Percentiles rank a stretch among this genome's conserved stretches.
These are phyloP conservation scores for Craterocephalus amniculus DNA, from an alignment of 2,797 vertebrate species.

Conservation along the genomic window DNA sequence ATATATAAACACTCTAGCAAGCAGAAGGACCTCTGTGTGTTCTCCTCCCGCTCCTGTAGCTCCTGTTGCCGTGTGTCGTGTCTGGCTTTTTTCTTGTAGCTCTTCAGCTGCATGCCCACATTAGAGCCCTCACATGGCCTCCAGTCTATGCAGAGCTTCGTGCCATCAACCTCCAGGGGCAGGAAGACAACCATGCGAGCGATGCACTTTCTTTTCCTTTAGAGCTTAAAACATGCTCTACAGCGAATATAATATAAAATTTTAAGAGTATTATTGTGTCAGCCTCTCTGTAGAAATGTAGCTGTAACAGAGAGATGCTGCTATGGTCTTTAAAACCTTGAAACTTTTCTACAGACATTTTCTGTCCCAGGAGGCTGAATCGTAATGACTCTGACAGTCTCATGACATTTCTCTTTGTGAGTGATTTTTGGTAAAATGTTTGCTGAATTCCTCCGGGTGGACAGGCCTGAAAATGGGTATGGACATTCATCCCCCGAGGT, in stretches of 20 bases:
- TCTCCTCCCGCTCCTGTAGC: constrained; percentile 38
- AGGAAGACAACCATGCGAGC: constrained; percentile 62
- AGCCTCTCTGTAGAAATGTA: constrained; percentile 9
- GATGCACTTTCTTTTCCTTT: constrained; percentile 62
- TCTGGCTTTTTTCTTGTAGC: constrained; percentile 41
- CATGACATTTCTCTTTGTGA: constrained; percentile 1
- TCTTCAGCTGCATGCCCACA: constrained; percentile 63
- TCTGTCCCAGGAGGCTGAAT: constrained; percentile 12
- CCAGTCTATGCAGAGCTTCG: constrained; percentile 58
- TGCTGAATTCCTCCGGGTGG: constrained; percentile 2
- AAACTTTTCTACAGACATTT: constrained; percentile 11
- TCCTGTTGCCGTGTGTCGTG: constrained; percentile 34
- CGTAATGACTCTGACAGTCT: constrained; percentile 15
- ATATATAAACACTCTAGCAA: constrained; percentile 3
- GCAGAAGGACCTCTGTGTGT: constrained; percentile 35
- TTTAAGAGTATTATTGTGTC: constrained; percentile 26
- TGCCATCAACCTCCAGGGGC: constrained; percentile 64
- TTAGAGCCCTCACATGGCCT: constrained; percentile 58
- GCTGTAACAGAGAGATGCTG: constrained; percentile 4
- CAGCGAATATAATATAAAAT: constrained; percentile 19
- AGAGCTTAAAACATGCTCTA: constrained; percentile 45
- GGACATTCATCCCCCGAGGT: constrained; percentile 1
- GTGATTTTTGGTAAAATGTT: constrained; percentile 8
- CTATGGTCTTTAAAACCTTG: constrained; percentile 9
- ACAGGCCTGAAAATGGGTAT: constrained; percentile 5